Evolutionary conservation across 2,113 vertebrate species (phyloP).

Genomic region (Megaceryle maxima): DNA sequence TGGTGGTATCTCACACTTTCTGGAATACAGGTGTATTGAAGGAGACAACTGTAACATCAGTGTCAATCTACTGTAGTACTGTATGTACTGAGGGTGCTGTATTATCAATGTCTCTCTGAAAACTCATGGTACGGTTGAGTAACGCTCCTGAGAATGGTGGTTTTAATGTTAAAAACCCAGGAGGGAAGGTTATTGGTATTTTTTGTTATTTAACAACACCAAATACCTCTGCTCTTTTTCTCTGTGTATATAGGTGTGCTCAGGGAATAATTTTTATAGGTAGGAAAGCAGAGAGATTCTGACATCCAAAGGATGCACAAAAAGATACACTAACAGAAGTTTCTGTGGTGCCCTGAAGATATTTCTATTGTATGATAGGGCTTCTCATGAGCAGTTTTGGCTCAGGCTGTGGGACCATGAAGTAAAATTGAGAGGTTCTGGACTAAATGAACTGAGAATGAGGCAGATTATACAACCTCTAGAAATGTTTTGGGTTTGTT

Average conservation of each 20-base stretch:
- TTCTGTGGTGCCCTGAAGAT: slow-evolving; percentile 70
- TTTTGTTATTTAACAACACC: neutral
- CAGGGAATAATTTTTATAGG: slow-evolving; percentile 64
- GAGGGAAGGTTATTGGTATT: neutral
- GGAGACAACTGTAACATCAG: neutral
- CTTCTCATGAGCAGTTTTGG: slow-evolving; percentile 54
- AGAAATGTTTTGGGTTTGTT: neutral
- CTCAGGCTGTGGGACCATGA: slow-evolving; percentile 41
- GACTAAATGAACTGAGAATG: slow-evolving; percentile 11
- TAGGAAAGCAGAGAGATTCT: slow-evolving; percentile 68
- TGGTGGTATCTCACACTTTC: neutral
- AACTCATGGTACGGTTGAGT: neutral
- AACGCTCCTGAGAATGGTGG: neutral
- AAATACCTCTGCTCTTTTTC: neutral
- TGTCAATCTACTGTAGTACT: neutral
- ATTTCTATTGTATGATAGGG: slow-evolving; percentile 48
- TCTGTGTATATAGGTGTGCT: slow-evolving; percentile 27
- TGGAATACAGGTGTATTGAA: neutral
- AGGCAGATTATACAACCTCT: neutral
- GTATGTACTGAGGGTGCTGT: neutral
- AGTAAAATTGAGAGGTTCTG: slow-evolving; percentile 58
- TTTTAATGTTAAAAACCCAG: neutral
- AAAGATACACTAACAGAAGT: slow-evolving; percentile 73
- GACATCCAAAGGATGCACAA: slow-evolving; percentile 68
- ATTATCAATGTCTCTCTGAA: neutral